Base-by-base conservation (phyloP, 1,140 invertebrate genomes). In the Drosophila ananassae region DNA sequence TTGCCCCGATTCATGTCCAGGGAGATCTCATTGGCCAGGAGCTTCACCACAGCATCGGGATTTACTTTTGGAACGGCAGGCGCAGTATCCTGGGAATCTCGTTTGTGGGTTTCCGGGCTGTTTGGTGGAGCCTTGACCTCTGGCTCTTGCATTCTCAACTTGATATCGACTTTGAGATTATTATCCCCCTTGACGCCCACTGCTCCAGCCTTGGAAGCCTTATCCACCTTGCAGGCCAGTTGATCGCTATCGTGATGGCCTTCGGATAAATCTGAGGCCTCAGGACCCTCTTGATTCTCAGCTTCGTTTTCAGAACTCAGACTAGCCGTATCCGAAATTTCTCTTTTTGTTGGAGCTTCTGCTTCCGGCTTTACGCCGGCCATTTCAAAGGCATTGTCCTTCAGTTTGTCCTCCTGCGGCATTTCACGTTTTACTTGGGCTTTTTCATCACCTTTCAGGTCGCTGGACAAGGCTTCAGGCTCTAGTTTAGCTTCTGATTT, bases 11-110 rank as follows among this genome's bases (percentile, higher is more conserved):
- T 71, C 13, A 67, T 72, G 5, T 62, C 72, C 21, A 58, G 58
- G 10, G 72, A 64, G 7, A 78, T 41, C 25, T 81, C 77, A n/a
- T 60, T 76, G 30, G 83, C 79, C 60, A 87, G 5, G 9, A 89
- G 22, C 28, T 82, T 82, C 24, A 60, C 53, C 17, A 63, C 60
- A 0, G 83, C 75, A 50, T 82, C 69, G 2, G 58, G 22, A 48
- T 77, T 77, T 12, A 30, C 52, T 13, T 50, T 59, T 3, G 48
- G 24, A 37, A 10, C 17, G 8, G 39, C 30, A 41, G 32, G 34
- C 0, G 17, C 28, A 4, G 10, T 3, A n/a, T 58, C 22, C 37
- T 59, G 24, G 8, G 32, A 7, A 8, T 5, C 53, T 54, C 52
- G 17, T 12, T 58, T 58, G 21, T 22, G 21, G 28, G 21, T 13